Percentiles rank a stretch among this genome's conserved stretches.
These are phyloP conservation scores for Rhyzopertha dominica DNA, from an alignment of 1,140 invertebrate species.

Conservation along the genomic window DNA sequence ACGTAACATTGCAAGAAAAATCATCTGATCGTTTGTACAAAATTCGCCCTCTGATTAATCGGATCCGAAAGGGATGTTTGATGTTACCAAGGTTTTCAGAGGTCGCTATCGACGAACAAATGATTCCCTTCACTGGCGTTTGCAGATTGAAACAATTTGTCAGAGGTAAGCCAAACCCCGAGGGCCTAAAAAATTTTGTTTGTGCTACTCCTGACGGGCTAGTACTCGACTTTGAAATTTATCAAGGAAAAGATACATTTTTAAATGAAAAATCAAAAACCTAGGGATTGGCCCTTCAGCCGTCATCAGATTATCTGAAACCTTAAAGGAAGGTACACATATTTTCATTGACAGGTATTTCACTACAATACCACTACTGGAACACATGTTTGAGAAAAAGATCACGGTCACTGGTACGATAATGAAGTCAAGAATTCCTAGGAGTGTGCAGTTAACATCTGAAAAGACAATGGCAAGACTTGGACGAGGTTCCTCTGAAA, in stretches of 20 bases:
- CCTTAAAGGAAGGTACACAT: slow-evolving; percentile 11
- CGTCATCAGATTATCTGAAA: no score
- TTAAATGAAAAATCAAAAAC: slow-evolving; percentile 5
- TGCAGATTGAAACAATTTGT: slow-evolving; percentile 22
- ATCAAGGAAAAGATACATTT: no score
- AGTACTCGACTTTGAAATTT: slow-evolving; percentile 18
- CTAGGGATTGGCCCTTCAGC: slow-evolving; percentile 10
- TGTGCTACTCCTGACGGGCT: slow-evolving; percentile 15
- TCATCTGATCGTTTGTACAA: slow-evolving; percentile 7
- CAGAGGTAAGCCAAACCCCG: slow-evolving; percentile 21
- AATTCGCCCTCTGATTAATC: slow-evolving; percentile 8
- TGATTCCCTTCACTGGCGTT: slow-evolving; percentile 18
- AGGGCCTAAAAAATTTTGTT: slow-evolving; percentile 18
- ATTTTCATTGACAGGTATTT: slow-evolving; percentile 14
- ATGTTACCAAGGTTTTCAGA: slow-evolving; percentile 5
- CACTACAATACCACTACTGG: slow-evolving; percentile 12
- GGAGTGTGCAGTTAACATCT: slow-evolving; percentile 13
- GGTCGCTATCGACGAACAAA: slow-evolving; percentile 21
- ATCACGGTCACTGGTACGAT: slow-evolving; percentile 9
- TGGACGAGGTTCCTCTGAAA: slow-evolving; percentile 12
- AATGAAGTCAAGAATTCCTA: slow-evolving; percentile 8
- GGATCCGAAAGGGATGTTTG: slow-evolving; percentile 13
- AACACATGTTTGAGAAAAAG: slow-evolving; percentile 10
- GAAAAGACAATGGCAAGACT: slow-evolving; percentile 15
- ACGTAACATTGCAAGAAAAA: background rate